phyloP scores from a whole-genome alignment of 2,888 invertebrate genomes.

The Brenthis ino region DNA sequence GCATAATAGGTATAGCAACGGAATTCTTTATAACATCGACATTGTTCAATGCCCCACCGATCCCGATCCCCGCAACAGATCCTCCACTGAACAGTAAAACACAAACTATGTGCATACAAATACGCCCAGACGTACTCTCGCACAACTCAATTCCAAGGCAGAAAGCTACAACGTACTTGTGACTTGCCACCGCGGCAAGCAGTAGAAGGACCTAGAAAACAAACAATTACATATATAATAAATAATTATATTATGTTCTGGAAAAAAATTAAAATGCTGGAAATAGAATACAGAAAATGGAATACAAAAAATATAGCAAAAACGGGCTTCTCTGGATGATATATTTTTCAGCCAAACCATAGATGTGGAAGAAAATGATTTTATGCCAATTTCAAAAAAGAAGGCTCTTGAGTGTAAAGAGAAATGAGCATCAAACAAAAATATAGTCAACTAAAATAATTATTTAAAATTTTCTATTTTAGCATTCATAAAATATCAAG shows the following conservation, averaged over 20 bases:
- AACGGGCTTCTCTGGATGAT: too few relatives aligned
- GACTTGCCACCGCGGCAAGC: conserved; percentile 87
- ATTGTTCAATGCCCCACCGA: conserved; percentile 84
- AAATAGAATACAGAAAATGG: neutral
- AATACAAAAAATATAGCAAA: neutral
- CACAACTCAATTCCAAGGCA: conserved; percentile 89
- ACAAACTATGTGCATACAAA: conserved; percentile 80
- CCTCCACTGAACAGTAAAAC: conserved; percentile 86
- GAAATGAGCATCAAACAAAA: too few relatives aligned
- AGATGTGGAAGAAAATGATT: too few relatives aligned
- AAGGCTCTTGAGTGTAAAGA: too few relatives aligned
- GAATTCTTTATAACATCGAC: conserved; percentile 73
- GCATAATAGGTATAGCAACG: conserved; percentile 82
- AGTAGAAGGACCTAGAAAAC: conserved; percentile 84
- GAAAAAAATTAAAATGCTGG: too few relatives aligned
- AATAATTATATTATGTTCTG: neutral
- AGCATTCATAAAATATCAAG: too few relatives aligned
- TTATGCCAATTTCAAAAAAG: too few relatives aligned
- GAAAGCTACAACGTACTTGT: conserved; percentile 91
- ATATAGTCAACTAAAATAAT: too few relatives aligned
- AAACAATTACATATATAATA: neutral
- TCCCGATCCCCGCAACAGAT: conserved; percentile 85
- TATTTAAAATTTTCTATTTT: too few relatives aligned
- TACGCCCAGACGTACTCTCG: conserved; percentile 65
- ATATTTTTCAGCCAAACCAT: too few relatives aligned